Percentiles rank a stretch among this genome's conserved stretches.
These are phyloP conservation scores for Sminthurinus aureus DNA, from an alignment of 2,888 invertebrate species.

Conservation along the genomic window DNA sequence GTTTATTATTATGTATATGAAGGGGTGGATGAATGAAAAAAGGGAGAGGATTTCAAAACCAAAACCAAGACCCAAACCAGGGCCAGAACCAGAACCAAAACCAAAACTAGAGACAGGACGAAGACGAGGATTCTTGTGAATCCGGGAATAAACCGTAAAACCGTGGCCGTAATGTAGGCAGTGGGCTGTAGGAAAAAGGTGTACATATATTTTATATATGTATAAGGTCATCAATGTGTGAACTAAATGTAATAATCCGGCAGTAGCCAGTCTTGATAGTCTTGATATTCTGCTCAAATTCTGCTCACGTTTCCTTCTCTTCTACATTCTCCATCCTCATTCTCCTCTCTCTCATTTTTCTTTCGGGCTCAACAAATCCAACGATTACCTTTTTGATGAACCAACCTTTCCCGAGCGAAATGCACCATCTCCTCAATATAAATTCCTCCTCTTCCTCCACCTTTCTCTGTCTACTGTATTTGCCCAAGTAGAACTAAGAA, in stretches of 20 bases:
- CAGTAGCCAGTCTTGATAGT: slow-evolving; percentile 36
- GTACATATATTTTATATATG: neutral
- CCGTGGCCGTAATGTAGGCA: neutral
- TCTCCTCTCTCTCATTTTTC: slow-evolving; percentile 49
- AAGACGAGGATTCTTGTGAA: neutral
- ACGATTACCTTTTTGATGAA: slow-evolving; percentile 60
- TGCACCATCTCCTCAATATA: slow-evolving; percentile 54
- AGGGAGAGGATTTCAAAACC: no score
- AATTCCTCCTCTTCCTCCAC: slow-evolving; percentile 39
- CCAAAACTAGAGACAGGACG: no score
- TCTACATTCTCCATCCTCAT: slow-evolving; percentile 46
- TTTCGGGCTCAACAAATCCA: slow-evolving; percentile 59
- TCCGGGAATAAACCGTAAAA: neutral
- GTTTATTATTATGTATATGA: no score
- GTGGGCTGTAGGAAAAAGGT: slow-evolving; percentile 40
- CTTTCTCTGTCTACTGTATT: neutral
- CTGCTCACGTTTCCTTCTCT: slow-evolving; percentile 52
- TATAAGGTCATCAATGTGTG: slow-evolving; percentile 57
- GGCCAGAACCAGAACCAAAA: no score
- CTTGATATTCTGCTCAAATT: slow-evolving; percentile 43
- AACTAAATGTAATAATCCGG: slow-evolving; percentile 57
- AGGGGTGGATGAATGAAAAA: no score
- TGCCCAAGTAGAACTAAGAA: neutral
- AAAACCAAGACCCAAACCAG: no score
- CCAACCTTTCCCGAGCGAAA: slow-evolving; percentile 43